These are phyloP conservation scores for Drosophila pseudotalamancana DNA, from an alignment of 2,888 invertebrate species.

Conservation along the genomic window DNA sequence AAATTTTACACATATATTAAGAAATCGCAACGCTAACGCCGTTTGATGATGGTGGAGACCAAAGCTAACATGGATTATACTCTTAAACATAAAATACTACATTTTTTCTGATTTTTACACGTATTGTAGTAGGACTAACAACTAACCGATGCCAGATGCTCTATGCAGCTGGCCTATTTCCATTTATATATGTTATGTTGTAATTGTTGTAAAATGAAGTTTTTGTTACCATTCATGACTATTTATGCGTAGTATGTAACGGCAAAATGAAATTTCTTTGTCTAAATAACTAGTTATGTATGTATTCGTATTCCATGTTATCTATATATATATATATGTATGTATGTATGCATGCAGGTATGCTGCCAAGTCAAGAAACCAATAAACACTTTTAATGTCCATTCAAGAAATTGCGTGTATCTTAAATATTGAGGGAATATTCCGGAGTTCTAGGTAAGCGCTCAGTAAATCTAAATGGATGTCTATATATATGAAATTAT, in stretches of 20 bases:
- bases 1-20: conserved; percentile 43
- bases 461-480: background rate
- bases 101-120: conserved; percentile 8
- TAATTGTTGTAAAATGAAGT: conserved; percentile 49
- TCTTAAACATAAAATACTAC: conserved; percentile 9
- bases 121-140: conserved; percentile 22
- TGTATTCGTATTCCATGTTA: conserved; percentile 40
- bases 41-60: conserved; percentile 45
- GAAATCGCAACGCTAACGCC: conserved; percentile 31
- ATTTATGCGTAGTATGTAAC: conserved; percentile 13
- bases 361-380: conserved; percentile 41
- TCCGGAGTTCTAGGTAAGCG: background rate
- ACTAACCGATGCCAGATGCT: conserved; percentile 17
- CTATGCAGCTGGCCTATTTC: background rate
- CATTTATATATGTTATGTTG: conserved; percentile 54
- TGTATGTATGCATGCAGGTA: conserved; percentile 28
- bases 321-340: conserved; percentile 21
- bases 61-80: conserved; percentile 41
- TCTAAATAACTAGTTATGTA: conserved; percentile 50
- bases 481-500: background rate
- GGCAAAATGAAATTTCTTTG: conserved; percentile 21
- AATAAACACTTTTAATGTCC: conserved; percentile 59
- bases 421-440: background rate
- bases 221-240: conserved; percentile 37
- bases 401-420: conserved; percentile 20